Base-by-base conservation (phyloP, 1,140 invertebrate genomes). In the Eupristina koningsbergeri region DNA sequence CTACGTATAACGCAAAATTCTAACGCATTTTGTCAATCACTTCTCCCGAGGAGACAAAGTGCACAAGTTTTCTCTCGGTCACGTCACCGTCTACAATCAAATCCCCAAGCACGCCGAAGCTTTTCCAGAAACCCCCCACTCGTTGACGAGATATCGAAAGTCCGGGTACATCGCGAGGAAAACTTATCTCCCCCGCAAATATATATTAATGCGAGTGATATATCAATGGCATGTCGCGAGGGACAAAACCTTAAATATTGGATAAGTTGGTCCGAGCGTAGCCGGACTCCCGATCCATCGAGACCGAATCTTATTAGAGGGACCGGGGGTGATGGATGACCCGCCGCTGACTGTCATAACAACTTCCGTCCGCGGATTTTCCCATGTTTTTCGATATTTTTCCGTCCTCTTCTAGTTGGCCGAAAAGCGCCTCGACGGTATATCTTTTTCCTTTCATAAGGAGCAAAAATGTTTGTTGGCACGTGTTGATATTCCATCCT, bases 231-330 rank as follows among this genome's bases (percentile, higher is more conserved):
- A n/a, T 85, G 86, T 87, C 91, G 89, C 91, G 85, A 92, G 91
- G 92, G 92, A 93, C 91, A 92, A 92, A 92, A 92, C 90, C 90
- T 92, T 93, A 93, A 92, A 93, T 93, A 92, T 93, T 93, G 89
- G 89, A 93, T 92, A 92, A 93, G 91, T 92, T 90, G 87, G 90
- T 91, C 87, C 88, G 81, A 84, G 89, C 6, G 67, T 41, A 71
- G 67, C 22, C 39, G 11, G 67, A n/a, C 19, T 71, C 36, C 36
- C 88, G 86, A 89, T 87, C 91, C 89, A 79, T 82, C 87, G 91
- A 90, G 91, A 92, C 90, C 87, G 67, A 92, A 92, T 92, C 91
- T 91, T 89, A 74, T 89, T 83, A 34, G 29, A 0, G 29, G 63
- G 63, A 15, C 63, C 6, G 31, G 58, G 8, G 31, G 36, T 19